Base-by-base conservation (phyloP, 2,113 vertebrate genomes). In the Corapipo altera region DNA sequence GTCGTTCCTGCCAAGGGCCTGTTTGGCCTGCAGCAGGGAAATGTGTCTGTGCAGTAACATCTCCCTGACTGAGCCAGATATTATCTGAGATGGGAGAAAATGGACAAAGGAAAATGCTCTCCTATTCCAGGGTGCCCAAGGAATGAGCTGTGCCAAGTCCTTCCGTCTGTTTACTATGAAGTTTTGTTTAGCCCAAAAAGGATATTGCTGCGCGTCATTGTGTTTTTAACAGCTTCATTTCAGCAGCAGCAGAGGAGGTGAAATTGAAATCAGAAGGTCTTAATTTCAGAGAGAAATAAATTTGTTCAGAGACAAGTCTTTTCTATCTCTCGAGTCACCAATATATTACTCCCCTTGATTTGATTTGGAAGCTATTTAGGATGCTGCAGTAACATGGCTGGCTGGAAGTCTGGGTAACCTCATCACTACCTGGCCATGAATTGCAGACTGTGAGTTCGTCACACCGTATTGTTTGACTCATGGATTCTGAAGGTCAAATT, bases 221-320 rank as follows among this genome's bases (percentile, higher is more conserved):
- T 65, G 46, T 82, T 92, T 95, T 89, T 81, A 95, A 71, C 66
- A 89, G 49, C 73, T 88, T 92, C 5, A 4, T 78, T 87, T 94
- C 77, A 84, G 76, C 44, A 85, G 79, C 67, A 93, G 64, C 5
- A 51, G 65, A 95, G 82, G 66, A 94, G 70, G 9, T 88, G 61
- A 95, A 95, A 95, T 74, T 85, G 71, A 91, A 97, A 97, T 97
- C 76, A 97, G 82, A 51, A 91, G 61, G 48, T 95, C 78, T 91
- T 84, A 62, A 91, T 94, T 96, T 97, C 67, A 75, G 48, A 70
- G 64, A 64, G 67, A 83, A 92, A 72, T 79, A 73, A 54, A 70
- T 89, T 49, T 91, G 76, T 81, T 81, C 46, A 54, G 80, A 86
- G 81, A 91, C 55, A 94, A 80, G 55, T 39, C 58, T 94, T 89